Conservation (phyloP, 2,113 vertebrate genomes). For the Labeo rohita region DNA sequence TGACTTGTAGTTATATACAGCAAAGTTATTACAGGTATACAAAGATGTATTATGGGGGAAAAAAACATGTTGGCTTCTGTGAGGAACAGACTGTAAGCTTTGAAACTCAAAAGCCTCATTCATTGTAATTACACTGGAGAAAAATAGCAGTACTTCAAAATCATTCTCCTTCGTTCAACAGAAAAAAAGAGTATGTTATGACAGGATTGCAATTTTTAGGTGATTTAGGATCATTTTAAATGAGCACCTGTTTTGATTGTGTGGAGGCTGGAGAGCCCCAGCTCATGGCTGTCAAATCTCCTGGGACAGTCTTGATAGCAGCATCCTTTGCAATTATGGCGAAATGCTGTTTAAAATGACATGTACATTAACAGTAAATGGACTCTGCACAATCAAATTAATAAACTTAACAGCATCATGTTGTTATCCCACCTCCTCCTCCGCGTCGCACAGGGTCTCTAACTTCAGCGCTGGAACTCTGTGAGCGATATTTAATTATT, state of each 20-base stretch:
- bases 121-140: background rate
- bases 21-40: background rate
- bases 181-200: background rate
- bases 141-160: background rate
- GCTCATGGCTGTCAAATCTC: constrained; percentile 45
- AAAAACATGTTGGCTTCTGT: background rate
- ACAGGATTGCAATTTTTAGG: background rate
- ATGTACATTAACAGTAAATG: background rate
- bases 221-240: background rate
- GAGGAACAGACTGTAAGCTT: background rate
- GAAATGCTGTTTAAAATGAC: constrained; percentile 6
- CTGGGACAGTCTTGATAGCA: constrained; percentile 4
- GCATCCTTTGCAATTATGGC: constrained; percentile 23
- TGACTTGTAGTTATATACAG: background rate
- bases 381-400: background rate
- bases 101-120: background rate
- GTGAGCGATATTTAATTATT: background rate
- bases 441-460: constrained; percentile 37
- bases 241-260: constrained; percentile 12
- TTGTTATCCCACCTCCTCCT: constrained; percentile 37
- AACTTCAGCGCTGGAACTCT: constrained; percentile 52
- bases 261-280: constrained; percentile 43
- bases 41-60: background rate
- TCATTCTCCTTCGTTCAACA: background rate
- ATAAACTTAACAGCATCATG: background rate